These are phyloP conservation scores for Crocidura indochinensis DNA, from an alignment of 2,797 vertebrate species.

Conservation along the genomic window DNA sequence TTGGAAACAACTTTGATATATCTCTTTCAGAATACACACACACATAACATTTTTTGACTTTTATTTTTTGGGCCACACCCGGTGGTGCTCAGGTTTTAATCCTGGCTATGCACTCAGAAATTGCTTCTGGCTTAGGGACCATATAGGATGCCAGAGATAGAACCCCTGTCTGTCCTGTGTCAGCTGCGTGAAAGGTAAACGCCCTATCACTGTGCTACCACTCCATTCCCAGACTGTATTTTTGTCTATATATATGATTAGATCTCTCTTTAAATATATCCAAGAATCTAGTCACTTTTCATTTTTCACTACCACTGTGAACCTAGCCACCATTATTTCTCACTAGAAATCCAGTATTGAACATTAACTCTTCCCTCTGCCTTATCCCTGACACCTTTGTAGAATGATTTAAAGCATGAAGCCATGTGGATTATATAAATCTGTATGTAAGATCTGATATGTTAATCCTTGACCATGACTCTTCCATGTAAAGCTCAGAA, in stretches of 20 bases:
- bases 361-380: not conserved
- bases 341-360: not conserved
- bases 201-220: too few species aligned
- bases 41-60: too few species aligned
- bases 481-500: not conserved
- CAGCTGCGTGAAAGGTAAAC: too few species aligned
- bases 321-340: not conserved
- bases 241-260: not conserved
- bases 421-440: not conserved
- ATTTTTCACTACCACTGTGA: not conserved
- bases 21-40: not conserved
- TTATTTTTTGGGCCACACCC: too few species aligned
- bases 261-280: not conserved
- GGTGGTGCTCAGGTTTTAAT: too few species aligned
- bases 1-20: not conserved
- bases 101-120: too few species aligned
- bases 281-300: not conserved
- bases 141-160: too few species aligned
- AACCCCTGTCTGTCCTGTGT: too few species aligned
- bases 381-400: not conserved
- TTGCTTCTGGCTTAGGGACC: too few species aligned
- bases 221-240: not conserved
- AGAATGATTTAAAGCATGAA: conserved; percentile 22
- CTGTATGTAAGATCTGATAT: not conserved
- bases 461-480: not conserved